Percentiles rank a stretch among this genome's conserved stretches.
Conservation (phyloP, 2,888 invertebrate species). For the Pachydiplax longipennis region DNA sequence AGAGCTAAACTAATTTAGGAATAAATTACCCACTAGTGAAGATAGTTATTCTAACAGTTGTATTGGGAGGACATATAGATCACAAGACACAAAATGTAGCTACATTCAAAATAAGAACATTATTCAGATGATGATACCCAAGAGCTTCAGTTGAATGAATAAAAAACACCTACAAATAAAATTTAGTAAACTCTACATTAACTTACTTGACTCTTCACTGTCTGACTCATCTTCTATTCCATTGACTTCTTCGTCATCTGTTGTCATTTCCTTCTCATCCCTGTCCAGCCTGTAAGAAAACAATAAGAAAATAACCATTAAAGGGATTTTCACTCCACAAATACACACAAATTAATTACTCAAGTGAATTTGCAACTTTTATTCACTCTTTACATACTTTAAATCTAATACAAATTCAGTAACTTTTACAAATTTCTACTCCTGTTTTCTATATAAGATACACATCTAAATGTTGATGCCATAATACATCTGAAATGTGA, state of each 20-base stretch:
- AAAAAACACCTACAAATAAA: neutral
- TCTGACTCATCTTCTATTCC: conserved; percentile 79
- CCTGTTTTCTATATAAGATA: too few species aligned
- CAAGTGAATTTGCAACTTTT: neutral
- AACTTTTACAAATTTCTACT: too few species aligned
- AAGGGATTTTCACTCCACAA: neutral
- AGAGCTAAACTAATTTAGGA: neutral
- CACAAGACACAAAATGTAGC: conserved; percentile 2
- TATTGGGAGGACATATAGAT: neutral
- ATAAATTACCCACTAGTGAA: neutral
- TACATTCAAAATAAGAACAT: neutral
- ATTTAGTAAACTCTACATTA: neutral
- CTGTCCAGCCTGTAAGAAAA: conserved; percentile 65
- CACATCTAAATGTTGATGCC: too few species aligned
- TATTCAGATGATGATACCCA: neutral
- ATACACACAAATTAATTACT: neutral
- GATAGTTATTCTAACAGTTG: neutral
- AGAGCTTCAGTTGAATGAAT: neutral
- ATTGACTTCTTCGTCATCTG: conserved; percentile 78
- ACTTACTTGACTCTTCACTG: conserved; percentile 63
- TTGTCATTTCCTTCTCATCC: conserved; percentile 82
- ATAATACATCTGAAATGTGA: too few species aligned
- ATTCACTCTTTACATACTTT: neutral
- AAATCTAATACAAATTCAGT: too few species aligned
- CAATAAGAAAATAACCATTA: conserved; percentile 53